Evolutionary conservation across 2,797 vertebrate species (phyloP).

Genomic region (Mormyrops boulengeri): DNA sequence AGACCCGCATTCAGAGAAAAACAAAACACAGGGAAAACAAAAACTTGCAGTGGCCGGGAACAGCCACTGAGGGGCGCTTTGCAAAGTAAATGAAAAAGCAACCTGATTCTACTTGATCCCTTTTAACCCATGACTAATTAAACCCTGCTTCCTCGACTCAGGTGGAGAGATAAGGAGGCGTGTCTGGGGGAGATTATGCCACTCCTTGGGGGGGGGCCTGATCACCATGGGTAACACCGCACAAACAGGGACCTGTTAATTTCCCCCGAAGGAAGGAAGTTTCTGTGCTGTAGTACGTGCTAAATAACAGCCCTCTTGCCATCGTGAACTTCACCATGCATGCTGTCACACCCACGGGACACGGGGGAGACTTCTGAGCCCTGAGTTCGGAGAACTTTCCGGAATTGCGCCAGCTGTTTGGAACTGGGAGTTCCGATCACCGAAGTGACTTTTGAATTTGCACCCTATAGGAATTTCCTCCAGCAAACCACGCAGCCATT

Average conservation of each 20-base stretch:
- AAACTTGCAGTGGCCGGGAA: background rate
- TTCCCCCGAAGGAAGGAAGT: background rate
- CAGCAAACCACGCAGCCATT: background rate
- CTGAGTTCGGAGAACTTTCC: background rate
- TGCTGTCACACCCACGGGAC: background rate
- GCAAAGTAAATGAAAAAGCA: constrained; percentile 5
- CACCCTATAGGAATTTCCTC: background rate
- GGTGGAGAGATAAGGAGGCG: constrained; percentile 21
- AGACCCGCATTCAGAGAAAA: background rate
- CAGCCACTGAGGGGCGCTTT: background rate
- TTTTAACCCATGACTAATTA: constrained; percentile 38
- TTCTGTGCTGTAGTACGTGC: background rate
- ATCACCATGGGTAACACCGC: background rate
- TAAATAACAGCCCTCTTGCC: background rate
- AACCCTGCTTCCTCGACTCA: constrained; percentile 24
- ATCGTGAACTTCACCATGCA: background rate
- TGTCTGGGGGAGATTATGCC: background rate
- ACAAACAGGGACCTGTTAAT: background rate
- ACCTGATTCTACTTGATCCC: constrained; percentile 20
- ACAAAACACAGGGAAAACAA: background rate
- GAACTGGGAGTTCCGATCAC: background rate
- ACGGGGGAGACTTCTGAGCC: background rate
- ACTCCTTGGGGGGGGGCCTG: background rate
- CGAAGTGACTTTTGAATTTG: background rate
- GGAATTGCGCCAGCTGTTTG: background rate